Conservation (phyloP, 2,797 vertebrate genomes). For the Sphenodon punctatus region DNA sequence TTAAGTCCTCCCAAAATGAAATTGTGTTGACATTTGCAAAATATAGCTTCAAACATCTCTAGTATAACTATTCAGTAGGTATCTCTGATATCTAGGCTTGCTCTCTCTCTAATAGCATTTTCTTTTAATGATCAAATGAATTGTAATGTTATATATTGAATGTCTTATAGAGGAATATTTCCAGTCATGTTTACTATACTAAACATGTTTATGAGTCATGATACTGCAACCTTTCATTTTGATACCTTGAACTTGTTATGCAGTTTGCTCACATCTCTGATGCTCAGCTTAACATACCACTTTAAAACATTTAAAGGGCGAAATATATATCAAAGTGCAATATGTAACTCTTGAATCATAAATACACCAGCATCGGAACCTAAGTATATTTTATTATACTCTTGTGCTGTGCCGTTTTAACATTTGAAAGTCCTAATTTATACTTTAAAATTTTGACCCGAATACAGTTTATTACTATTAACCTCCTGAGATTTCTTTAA, state of each 20-base stretch:
- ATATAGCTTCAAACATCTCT: too few relatives aligned
- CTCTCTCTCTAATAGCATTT: not conserved
- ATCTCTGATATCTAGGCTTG: too few relatives aligned
- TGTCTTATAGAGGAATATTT: not conserved
- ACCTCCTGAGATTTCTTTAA: conserved; percentile 3
- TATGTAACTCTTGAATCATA: not conserved
- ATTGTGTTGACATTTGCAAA: too few relatives aligned
- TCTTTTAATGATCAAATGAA: not conserved
- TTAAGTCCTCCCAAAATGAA: too few relatives aligned
- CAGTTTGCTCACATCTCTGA: not conserved
- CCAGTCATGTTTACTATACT: not conserved
- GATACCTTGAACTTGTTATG: not conserved
- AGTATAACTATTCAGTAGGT: too few relatives aligned
- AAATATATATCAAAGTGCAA: not conserved
- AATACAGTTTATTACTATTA: conserved; percentile 47
- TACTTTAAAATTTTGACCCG: conserved; percentile 10
- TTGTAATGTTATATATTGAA: not conserved
- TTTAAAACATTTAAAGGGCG: not conserved
- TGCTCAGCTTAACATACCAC: not conserved
- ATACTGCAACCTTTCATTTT: not conserved
- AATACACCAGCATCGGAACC: not conserved
- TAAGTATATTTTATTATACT: not conserved
- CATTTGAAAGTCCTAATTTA: not conserved
- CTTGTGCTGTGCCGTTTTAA: not conserved
- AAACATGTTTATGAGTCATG: not conserved